These are phyloP conservation scores for Verasper variegatus DNA, from an alignment of 2,113 vertebrate genomes.

Conservation along the genomic window DNA sequence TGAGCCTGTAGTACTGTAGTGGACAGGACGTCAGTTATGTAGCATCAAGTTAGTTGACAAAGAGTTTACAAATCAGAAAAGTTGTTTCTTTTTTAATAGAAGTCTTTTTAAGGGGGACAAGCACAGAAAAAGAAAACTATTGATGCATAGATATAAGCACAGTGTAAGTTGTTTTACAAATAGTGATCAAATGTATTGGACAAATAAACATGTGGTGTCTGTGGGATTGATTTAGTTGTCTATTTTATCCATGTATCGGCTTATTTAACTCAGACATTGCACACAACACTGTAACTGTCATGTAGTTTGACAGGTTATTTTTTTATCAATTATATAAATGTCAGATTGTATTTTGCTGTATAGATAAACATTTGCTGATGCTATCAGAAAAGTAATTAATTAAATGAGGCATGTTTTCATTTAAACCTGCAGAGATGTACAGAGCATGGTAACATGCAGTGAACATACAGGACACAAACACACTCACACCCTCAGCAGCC, in stretches of 20 bases:
- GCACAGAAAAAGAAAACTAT: too few relatives aligned
- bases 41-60: not conserved
- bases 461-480: conserved; percentile 21
- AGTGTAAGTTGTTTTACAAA: too few relatives aligned
- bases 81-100: not conserved
- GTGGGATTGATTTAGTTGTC: too few relatives aligned
- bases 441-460: not conserved
- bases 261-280: too few relatives aligned
- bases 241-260: too few relatives aligned
- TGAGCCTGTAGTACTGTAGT: not conserved
- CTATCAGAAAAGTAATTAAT: not conserved
- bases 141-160: too few relatives aligned
- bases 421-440: not conserved
- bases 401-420: not conserved
- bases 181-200: too few relatives aligned
- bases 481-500: conserved; percentile 28
- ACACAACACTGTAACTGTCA: too few relatives aligned
- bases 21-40: conserved; percentile 11
- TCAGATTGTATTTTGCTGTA: not conserved
- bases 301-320: too few relatives aligned
- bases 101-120: too few relatives aligned
- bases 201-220: too few relatives aligned
- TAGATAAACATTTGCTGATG: not conserved
- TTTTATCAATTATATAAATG: not conserved
- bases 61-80: not conserved